Percentiles rank a stretch among this genome's conserved stretches.
phyloP scores from a whole-genome alignment of 2,113 vertebrate genomes.

The Salminus brasiliensis region DNA sequence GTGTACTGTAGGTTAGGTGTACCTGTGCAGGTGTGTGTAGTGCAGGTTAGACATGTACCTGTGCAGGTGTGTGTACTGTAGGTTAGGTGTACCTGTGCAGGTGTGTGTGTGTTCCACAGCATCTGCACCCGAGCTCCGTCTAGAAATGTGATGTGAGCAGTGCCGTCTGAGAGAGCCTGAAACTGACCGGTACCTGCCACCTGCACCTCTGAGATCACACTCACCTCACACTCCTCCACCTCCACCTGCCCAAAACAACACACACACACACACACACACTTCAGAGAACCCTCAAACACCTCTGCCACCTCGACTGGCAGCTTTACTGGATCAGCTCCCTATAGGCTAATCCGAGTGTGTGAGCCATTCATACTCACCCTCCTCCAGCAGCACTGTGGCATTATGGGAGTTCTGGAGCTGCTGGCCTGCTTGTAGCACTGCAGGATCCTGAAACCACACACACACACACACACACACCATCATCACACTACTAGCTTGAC shows the following conservation, averaged over 20 bases:
- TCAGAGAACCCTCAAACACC: neutral
- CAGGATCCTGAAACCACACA: constrained; percentile 66
- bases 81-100: constrained; percentile 30
- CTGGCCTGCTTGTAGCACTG: constrained; percentile 63
- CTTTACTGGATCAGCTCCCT: too few species aligned
- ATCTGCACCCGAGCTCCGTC: constrained; percentile 45
- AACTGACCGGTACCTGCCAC: constrained; percentile 38
- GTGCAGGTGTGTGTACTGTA: neutral
- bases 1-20: neutral
- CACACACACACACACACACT: neutral
- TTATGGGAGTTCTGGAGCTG: constrained; percentile 52
- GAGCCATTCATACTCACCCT: constrained; percentile 27
- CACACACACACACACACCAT: neutral
- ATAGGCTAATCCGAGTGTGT: too few species aligned
- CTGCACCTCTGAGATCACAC: constrained; percentile 36
- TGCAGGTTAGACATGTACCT: neutral
- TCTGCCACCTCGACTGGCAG: too few species aligned
- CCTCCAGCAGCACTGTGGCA: constrained; percentile 65
- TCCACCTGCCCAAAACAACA: constrained; percentile 12
- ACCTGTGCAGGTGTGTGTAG: constrained; percentile 19
- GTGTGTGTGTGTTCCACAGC: constrained; percentile 36
- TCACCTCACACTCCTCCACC: constrained; percentile 17
- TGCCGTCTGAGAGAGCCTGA: constrained; percentile 48
- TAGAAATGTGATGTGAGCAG: constrained; percentile 39
- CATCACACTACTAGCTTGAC: neutral